A percentile compares a stretch with the other conserved stretches of the same genome.
phyloP scores from a whole-genome alignment of 2,113 vertebrate genomes.

The cattle (Bos taurus) region ARS-UCD2.0 NC_037333.1:99357001-99357500 shows the following conservation, averaged over 20 bases:
- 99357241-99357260: not conserved
- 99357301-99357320: not conserved
- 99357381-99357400: not conserved
- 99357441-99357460: not conserved
- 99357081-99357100: not conserved
- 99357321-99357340: not conserved
- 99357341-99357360: not conserved
- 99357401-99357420: not conserved
- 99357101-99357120: not conserved
- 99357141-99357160: too few species aligned
- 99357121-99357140: not conserved
- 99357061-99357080: not conserved
- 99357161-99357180: not conserved
- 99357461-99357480: not conserved
- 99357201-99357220: not conserved
- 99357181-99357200: not conserved
- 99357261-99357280: not conserved
- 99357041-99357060: not conserved
- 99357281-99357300: not conserved
- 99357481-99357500: not conserved
- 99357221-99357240: not conserved
- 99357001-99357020: not conserved
- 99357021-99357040: not conserved
- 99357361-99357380: not conserved
- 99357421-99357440: not conserved